Base-by-base conservation (phyloP, 2,797 vertebrate species). In the Betta splendens region DNA sequence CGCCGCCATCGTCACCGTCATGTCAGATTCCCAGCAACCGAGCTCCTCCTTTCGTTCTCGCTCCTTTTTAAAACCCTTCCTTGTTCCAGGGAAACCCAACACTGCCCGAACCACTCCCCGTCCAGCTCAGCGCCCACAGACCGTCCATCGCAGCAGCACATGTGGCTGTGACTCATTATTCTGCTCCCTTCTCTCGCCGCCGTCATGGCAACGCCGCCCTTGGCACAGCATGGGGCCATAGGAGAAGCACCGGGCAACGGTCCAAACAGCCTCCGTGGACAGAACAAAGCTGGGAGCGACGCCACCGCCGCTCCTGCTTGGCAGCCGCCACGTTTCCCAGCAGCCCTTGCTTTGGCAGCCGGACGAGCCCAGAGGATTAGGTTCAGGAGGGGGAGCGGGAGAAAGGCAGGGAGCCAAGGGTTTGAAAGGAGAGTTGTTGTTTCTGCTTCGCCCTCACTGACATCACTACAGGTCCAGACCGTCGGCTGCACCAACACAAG, bases 301-400 rank as follows among this genome's bases (percentile, higher is more conserved):
- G 90, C 89, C 90, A 89, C 92, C 91, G 86, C 84, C 62, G 38
- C 87, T 91, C 81, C 86, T 71, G 89, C 89, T 94, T 95, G 94
- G 94, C 94, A 93, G 87, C 91, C 22, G 47, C 64, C 42, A 17
- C 63, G 70, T 90, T 92, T 96, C 95, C 95, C 95, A 95, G 93
- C 93, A 96, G 91, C 89, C 93, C 89, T 92, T 90, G 92, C 90
- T 89, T 93, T 96, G 95, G 95, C 94, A 64, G 86, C 76, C 40
- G 75, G 92, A 95, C 94, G 90, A 89, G 93, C 93, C 94, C 94
- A 94, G 92, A 92, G 92, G 93, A 94, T 94, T 93, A 94, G 93
- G 87, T 89, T 82, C n/a, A n/a, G 5, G 63, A 20, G 47, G 85
- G 87, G 50, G 69, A 57, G 26, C 1, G 0, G 5, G 7, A 5